phyloP scores from a whole-genome alignment of 2,888 invertebrate genomes.

The Stramonita haemastoma region DNA sequence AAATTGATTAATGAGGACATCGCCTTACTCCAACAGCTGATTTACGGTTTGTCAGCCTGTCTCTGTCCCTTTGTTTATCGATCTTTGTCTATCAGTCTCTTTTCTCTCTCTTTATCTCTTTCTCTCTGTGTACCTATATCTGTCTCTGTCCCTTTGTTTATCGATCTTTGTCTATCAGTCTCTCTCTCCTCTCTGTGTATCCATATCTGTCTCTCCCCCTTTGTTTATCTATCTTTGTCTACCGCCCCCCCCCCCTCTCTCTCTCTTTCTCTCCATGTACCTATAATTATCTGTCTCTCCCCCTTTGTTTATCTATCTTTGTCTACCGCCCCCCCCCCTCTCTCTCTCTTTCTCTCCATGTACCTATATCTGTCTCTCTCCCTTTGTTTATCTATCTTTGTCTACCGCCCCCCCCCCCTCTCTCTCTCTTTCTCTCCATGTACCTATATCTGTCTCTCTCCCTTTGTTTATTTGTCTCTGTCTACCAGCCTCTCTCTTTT shows the following conservation, averaged over 20 bases:
- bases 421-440: slow-evolving; percentile 29
- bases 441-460: slow-evolving; percentile 18
- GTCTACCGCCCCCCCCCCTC: background rate
- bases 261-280: background rate
- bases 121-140: no score
- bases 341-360: slow-evolving; percentile 28
- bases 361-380: background rate
- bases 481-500: no score
- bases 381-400: slow-evolving; percentile 13
- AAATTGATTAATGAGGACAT: background rate
- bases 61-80: no score
- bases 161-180: background rate
- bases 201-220: background rate
- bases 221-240: background rate
- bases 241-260: background rate
- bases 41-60: no score
- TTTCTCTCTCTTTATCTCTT: background rate
- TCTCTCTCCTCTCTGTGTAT: slow-evolving; percentile 24
- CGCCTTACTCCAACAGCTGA: background rate
- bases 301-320: background rate
- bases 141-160: slow-evolving; percentile 11
- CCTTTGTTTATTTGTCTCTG: no score
- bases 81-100: slow-evolving; percentile 1
- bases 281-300: slow-evolving; percentile 5
- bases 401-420: slow-evolving; percentile 15